These are phyloP conservation scores for Argyra leucocephala DNA, from an alignment of 2,888 invertebrate genomes.

Conservation along the genomic window DNA sequence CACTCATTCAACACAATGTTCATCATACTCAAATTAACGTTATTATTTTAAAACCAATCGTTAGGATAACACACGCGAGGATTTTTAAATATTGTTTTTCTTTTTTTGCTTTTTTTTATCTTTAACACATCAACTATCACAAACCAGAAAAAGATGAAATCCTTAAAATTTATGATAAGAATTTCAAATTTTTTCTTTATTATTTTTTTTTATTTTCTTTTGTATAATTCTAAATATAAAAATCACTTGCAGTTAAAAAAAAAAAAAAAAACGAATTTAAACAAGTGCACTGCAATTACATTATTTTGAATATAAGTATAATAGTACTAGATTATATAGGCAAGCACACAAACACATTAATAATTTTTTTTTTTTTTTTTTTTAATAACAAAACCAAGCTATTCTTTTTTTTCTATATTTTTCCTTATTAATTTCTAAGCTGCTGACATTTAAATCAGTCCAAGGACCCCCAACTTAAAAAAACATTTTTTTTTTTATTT, in stretches of 20 bases:
- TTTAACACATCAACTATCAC: neutral
- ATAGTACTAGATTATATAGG: no score
- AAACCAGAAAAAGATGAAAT: neutral
- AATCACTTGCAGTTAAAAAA: neutral
- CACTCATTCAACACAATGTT: no score
- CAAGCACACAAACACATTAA: no score
- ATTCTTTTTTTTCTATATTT: neutral
- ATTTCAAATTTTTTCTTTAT: neutral
- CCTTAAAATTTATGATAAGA: neutral
- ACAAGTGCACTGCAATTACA: neutral
- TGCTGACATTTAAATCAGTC: neutral
- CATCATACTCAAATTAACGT: neutral
- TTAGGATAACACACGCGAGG: neutral
- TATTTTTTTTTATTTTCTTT: neutral
- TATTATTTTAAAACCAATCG: neutral
- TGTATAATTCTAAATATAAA: neutral
- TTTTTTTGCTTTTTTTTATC: neutral
- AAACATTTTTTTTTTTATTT: neutral
- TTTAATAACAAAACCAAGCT: neutral
- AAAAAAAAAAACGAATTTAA: neutral
- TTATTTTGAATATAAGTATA: neutral
- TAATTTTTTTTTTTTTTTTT: no score
- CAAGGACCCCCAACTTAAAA: constrained; percentile 5
- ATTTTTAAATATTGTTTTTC: neutral
- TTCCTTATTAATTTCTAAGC: neutral